Evolutionary conservation across 2,113 vertebrate species (phyloP).

Genomic region (Leiothrix lutea): DNA sequence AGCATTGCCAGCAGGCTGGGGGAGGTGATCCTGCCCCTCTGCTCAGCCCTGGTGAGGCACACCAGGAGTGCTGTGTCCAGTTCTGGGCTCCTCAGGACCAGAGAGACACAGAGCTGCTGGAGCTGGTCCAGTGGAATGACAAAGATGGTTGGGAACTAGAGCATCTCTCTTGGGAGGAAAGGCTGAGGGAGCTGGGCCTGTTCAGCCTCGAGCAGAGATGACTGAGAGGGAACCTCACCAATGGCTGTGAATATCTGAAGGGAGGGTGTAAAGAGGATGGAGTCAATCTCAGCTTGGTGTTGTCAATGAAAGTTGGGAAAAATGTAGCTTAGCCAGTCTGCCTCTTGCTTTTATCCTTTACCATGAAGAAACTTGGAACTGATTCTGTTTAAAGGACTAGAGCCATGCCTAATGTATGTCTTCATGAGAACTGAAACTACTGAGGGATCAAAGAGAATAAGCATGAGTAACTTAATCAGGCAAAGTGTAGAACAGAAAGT

Average conservation of each 20-base stretch:
- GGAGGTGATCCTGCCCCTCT: background rate
- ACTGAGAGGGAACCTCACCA: background rate
- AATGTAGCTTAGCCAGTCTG: background rate
- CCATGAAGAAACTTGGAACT: background rate
- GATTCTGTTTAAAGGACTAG: background rate
- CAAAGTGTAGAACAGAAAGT: background rate
- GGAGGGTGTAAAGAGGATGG: background rate
- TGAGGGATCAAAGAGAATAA: background rate
- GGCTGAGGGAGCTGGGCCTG: background rate
- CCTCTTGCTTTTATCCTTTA: background rate
- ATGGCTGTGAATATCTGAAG: no score
- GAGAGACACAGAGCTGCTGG: background rate
- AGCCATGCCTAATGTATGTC: background rate
- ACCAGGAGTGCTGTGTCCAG: background rate
- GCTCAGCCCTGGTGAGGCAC: background rate
- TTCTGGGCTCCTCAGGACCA: background rate
- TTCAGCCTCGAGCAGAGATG: background rate
- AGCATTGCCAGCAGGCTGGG: accelerated
- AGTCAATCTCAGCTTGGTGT: accelerated
- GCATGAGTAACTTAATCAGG: background rate
- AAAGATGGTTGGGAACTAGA: background rate
- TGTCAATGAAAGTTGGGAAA: background rate
- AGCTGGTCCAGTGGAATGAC: accelerated
- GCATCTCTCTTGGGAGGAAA: background rate
- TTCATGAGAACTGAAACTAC: background rate